A percentile compares a stretch with the other conserved stretches of the same genome.
These are phyloP conservation scores for Girardinus metallicus DNA, from an alignment of 2,797 vertebrate species.

Conservation along the genomic window DNA sequence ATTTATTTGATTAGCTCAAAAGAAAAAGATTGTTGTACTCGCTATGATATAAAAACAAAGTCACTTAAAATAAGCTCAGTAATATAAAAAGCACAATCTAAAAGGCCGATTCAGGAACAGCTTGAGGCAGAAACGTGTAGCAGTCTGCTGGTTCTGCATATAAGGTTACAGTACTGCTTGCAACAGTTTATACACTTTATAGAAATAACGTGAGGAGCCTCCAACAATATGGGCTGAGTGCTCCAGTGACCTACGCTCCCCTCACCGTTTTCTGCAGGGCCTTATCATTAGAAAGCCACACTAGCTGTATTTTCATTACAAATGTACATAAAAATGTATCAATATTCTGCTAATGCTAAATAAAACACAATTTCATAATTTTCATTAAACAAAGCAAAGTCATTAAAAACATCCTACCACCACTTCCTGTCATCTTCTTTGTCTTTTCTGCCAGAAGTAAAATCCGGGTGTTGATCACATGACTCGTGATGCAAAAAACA, in stretches of 20 bases:
- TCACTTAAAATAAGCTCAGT: neutral
- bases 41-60: neutral
- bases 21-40: neutral
- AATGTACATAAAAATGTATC: no score
- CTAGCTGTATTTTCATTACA: no score
- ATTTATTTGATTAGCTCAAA: neutral
- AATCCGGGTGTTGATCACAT: no score
- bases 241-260: neutral
- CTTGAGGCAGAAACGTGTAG: neutral
- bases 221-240: neutral
- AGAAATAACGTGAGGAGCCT: neutral
- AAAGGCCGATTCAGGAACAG: neutral
- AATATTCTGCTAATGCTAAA: no score
- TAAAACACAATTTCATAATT: no score
- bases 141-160: neutral
- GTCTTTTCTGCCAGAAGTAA: no score
- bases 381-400: no score
- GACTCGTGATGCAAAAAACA: no score
- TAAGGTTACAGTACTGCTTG: neutral
- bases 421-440: no score
- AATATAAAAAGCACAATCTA: neutral
- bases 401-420: no score
- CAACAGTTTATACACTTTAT: neutral
- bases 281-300: neutral
- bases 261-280: neutral